Percentiles rank a stretch among this genome's conserved stretches.
Conservation (phyloP, 2,888 invertebrate species). For the Alsophila aescularia region DNA sequence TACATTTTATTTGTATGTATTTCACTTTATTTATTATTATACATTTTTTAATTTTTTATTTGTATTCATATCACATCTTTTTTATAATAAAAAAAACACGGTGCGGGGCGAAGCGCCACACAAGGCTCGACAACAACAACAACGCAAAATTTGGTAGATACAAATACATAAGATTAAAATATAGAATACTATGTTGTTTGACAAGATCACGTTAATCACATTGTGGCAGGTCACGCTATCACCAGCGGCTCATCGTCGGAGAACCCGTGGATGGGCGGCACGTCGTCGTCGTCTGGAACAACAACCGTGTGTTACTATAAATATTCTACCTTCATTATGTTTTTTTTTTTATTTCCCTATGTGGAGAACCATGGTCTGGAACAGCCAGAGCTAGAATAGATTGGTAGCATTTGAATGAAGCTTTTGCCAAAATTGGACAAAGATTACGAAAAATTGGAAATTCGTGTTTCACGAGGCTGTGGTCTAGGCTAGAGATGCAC, state of each 20-base stretch:
- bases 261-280: constrained; percentile 95
- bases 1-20: too few species aligned
- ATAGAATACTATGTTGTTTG: constrained; percentile 65
- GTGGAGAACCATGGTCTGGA: too few species aligned
- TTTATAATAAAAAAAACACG: background rate
- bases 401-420: too few species aligned
- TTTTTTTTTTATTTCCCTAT: too few species aligned
- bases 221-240: constrained; percentile 87
- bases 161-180: constrained; percentile 30
- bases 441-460: too few species aligned
- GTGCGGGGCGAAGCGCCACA: constrained; percentile 15
- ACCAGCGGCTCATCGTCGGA: constrained; percentile 97
- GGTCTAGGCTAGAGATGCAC: too few species aligned
- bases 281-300: constrained; percentile 90
- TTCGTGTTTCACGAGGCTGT: too few species aligned
- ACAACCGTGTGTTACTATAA: background rate
- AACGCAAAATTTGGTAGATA: constrained; percentile 32
- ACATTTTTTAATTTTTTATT: too few species aligned
- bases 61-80: too few species aligned
- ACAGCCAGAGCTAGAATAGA: too few species aligned
- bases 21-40: too few species aligned
- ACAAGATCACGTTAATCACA: constrained; percentile 71
- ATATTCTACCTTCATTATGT: background rate
- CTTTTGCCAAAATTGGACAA: too few species aligned
- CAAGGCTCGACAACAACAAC: constrained; percentile 25